These are phyloP conservation scores for Brachionus rubens DNA, from an alignment of 1,140 invertebrate species.

Conservation along the genomic window DNA sequence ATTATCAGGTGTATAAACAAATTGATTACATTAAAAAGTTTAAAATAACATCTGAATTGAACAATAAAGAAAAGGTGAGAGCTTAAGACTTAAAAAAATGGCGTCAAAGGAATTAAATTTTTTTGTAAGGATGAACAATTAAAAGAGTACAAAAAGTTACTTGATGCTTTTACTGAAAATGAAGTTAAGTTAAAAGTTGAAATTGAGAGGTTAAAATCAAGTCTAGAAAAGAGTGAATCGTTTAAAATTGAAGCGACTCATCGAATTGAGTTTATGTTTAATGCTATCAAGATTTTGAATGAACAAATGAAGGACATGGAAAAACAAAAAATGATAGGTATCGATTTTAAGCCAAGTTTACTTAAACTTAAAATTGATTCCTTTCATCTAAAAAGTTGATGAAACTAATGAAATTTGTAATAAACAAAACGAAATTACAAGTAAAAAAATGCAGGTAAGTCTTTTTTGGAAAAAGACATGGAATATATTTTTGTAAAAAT, in stretches of 20 bases:
- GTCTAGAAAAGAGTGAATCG: background rate
- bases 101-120: too few relatives aligned
- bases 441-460: background rate
- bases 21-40: background rate
- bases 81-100: too few relatives aligned
- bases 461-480: too few relatives aligned
- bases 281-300: background rate
- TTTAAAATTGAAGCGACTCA: background rate
- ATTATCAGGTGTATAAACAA: background rate
- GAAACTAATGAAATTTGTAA: background rate
- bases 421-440: background rate
- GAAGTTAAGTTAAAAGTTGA: background rate
- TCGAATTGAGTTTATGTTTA: background rate
- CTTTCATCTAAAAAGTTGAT: too few relatives aligned
- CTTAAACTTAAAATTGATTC: too few relatives aligned
- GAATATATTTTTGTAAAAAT: background rate
- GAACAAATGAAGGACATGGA: background rate
- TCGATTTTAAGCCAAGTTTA: background rate
- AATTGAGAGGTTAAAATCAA: background rate
- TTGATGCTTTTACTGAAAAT: background rate
- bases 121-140: background rate
- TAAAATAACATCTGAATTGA: conserved; percentile 1
- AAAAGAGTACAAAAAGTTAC: background rate
- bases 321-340: background rate
- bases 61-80: conserved; percentile 3